A percentile compares a stretch with the other conserved stretches of the same genome.
Conservation (phyloP, 2,113 vertebrate species). For the Bungarus multicinctus region DNA sequence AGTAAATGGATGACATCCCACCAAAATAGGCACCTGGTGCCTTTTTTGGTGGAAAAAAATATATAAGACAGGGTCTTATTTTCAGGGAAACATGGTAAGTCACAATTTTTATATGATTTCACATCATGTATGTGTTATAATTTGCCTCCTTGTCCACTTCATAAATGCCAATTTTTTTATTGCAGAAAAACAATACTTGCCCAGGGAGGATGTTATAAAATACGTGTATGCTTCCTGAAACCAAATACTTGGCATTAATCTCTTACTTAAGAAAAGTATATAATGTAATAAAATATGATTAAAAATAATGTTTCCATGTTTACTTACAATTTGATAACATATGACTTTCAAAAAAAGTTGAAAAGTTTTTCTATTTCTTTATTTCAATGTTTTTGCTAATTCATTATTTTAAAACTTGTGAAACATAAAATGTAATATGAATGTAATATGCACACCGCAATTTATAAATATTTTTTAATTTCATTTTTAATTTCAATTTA, state of each 20-base stretch:
- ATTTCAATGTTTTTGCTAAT: not conserved
- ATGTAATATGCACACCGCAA: not conserved
- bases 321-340: constrained; percentile 39
- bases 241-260: constrained; percentile 23
- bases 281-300: constrained; percentile 30
- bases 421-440: not conserved
- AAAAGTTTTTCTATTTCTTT: not conserved
- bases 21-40: too few species aligned
- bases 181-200: not conserved
- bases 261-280: constrained; percentile 40
- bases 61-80: too few species aligned
- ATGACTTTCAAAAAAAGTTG: constrained; percentile 41
- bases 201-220: not conserved
- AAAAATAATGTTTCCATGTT: constrained; percentile 17
- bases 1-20: too few species aligned
- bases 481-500: too few species aligned
- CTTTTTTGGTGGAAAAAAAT: too few species aligned
- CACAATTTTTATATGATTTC: not conserved
- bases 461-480: not conserved
- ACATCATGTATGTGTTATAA: not conserved
- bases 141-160: not conserved
- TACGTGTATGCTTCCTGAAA: not conserved
- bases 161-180: not conserved
- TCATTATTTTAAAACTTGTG: not conserved
- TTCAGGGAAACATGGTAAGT: not conserved